Evolutionary conservation across 2,113 vertebrate species (phyloP), one percentile per base, ranked within the genome.

Genomic region (Chaetura pelagica): DNA sequence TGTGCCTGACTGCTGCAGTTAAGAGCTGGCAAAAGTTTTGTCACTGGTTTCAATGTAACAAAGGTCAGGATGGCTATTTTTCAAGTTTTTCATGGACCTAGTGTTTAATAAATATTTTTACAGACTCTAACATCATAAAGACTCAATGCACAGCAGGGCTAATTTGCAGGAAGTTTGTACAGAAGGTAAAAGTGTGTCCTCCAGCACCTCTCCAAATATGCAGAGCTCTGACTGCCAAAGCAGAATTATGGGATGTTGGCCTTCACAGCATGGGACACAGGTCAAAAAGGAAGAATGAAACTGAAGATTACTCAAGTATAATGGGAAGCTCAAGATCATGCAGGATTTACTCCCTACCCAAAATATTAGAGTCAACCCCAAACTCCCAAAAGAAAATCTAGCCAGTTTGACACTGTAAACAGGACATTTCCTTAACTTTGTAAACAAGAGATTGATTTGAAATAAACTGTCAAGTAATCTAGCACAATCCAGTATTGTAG

Each of bases 271-370:
- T 84, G 90, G 79, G 90, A 91, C 54, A 55, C 35, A 64, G 90
- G 91, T 93, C 66, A 96, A 83, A 89, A 89, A 96, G 74, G 80
- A 96, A 91, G 91, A 85, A 95, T n/a, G 90, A 96, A 94, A 94
- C 66, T 61, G 44, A 72, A 94, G 44, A 96, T 86, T 97, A 93
- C 66, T 93, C 48, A 93, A 90, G 82, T 82, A 79, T 57, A 95
- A 93, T 78, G 93, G 84, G 91, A 96, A 96, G 84, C 84, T 89
- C 1, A 4, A 94, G 69, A 89, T 93, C 63, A 91, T 87, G 66
- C 24, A 88, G 90, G 55, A 91, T 96, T 97, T 96, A 90, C 77
- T 91, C 88, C 62, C 66, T 87, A 92, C 69, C 68, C 84, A 93
- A 96, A 97, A 89, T n/a, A 72, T 2, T 30, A 88, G 15, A 93